These are phyloP conservation scores for Xiphophorus maculatus DNA, from an alignment of 2,113 vertebrate genomes.

Conservation along the genomic window DNA sequence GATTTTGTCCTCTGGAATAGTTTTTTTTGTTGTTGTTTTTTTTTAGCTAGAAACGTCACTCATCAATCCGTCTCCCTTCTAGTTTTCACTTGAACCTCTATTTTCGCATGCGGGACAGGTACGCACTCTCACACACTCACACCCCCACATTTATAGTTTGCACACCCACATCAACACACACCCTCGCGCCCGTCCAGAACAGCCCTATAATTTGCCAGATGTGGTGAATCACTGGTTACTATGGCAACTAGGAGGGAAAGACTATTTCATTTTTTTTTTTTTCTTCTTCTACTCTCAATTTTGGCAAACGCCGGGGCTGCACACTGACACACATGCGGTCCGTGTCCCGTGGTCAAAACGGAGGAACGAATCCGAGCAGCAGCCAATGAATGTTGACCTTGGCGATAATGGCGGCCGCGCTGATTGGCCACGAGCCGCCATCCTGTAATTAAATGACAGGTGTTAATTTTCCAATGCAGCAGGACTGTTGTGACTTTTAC, in stretches of 20 bases:
- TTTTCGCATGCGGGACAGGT: conserved; percentile 69
- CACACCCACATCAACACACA: conserved; percentile 26
- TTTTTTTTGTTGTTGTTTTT: not conserved
- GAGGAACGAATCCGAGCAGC: conserved; percentile 29
- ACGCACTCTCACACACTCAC: conserved; percentile 34
- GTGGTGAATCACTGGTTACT: conserved; percentile 75
- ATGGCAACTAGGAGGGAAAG: conserved; percentile 71
- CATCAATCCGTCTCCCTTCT: conserved; percentile 34
- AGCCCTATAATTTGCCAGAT: conserved; percentile 81
- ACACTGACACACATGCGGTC: conserved; percentile 9
- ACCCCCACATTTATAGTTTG: conserved; percentile 14
- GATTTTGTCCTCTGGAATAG: not conserved
- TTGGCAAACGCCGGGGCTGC: conserved; percentile 54
- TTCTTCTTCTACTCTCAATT: conserved; percentile 50
- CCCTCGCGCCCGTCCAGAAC: conserved; percentile 68
- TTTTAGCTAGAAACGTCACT: conserved; percentile 26
- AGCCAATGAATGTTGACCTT: conserved; percentile 43
- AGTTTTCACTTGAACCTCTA: conserved; percentile 53
- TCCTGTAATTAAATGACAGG: conserved; percentile 15
- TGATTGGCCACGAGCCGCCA: conserved; percentile 25
- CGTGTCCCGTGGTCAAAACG: conserved; percentile 29
- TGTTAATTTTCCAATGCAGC: conserved; percentile 17
- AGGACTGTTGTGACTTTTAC: conserved; percentile 20
- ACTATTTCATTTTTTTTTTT: conserved; percentile 38
- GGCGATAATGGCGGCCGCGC: conserved; percentile 3